Evolutionary conservation across 2,888 invertebrate species (phyloP), one percentile per base, ranked within the genome.

Genomic region (Nasonia oneida): DNA sequence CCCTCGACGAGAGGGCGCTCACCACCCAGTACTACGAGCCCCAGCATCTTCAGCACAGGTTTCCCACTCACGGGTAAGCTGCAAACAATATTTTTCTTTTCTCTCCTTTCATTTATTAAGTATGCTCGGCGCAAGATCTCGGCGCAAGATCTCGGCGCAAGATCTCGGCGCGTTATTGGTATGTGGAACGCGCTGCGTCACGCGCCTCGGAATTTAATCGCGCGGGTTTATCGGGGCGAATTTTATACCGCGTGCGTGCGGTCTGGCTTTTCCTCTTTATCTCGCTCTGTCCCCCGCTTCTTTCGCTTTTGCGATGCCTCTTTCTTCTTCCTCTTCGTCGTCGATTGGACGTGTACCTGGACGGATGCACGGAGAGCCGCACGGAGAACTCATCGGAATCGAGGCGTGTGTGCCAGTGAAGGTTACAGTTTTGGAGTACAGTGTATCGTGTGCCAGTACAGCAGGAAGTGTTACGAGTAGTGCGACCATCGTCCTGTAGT

Each of bases 11-110:
- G 93, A 95, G 97, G 93, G 96, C 96, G 92, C 96, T 97, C 94
- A 97, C 97, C 94, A 98, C 97, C 92, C 97, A 97, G 94, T 98
- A 98, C 95, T 97, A 98, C 95, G 98, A 98, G 94, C 98, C 98
- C 91, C 96, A 94, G 89, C 93, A 91, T 90, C 91, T 93, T 89
- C 93, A 93, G 88, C 94, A 93, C 88, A 93, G 93, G 90, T 93
- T 93, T 91, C 93, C 93, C 93, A 94, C 86, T 79, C 86, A 83
- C 86, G 83, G 83, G 86, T 85, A 78, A 85, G 80, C 29, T 61
- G 6, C 6, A 29, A 3, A 14, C 67, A 2, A 1, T 29, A 10
- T 29, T 67, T 29, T 67, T 8, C 23, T 29, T 23, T 23, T 10
- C 61, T 61, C 10, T 23, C 1, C 15, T n/a, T 29, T 8, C 33